Evolutionary conservation across 2,888 invertebrate species (phyloP).

Genomic region (Philereme vetulata): DNA sequence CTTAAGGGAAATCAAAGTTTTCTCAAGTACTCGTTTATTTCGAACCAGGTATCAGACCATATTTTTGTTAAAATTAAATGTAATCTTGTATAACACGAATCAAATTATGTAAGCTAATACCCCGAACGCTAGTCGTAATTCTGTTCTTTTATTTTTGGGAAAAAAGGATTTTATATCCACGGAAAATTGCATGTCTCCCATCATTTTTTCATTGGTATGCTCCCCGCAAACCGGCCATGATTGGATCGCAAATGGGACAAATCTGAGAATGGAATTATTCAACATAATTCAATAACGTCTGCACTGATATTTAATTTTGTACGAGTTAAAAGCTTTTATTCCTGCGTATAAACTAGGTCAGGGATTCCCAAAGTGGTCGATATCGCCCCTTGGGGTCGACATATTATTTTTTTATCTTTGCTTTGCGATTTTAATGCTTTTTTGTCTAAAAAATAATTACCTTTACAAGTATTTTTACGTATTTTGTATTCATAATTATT

Average conservation of each 20-base stretch:
- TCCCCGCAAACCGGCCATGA: not conserved
- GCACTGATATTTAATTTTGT: no score
- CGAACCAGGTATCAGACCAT: no score
- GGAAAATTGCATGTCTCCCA: conserved; percentile 21
- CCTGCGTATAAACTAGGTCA: not conserved
- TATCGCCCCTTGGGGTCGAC: no score
- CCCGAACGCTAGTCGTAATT: not conserved
- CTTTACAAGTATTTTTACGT: no score
- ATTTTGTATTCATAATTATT: no score
- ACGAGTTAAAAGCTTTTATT: conserved; percentile 14
- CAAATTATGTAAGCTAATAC: conserved; percentile 7
- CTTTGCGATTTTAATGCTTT: no score
- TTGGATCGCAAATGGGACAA: conserved; percentile 12
- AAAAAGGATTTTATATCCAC: conserved; percentile 20
- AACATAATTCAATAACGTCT: conserved; percentile 16
- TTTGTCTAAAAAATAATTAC: no score
- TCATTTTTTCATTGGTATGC: conserved; percentile 26
- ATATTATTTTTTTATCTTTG: no score
- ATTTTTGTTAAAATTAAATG: not conserved
- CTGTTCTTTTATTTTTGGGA: conserved; percentile 12
- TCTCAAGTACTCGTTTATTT: no score
- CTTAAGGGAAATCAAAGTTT: no score
- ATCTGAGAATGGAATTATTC: conserved; percentile 10
- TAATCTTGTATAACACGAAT: conserved; percentile 1
- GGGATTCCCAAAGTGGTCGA: no score